Conservation (phyloP, 2,888 invertebrate species). For the Nipponacmea schrenckii region DNA sequence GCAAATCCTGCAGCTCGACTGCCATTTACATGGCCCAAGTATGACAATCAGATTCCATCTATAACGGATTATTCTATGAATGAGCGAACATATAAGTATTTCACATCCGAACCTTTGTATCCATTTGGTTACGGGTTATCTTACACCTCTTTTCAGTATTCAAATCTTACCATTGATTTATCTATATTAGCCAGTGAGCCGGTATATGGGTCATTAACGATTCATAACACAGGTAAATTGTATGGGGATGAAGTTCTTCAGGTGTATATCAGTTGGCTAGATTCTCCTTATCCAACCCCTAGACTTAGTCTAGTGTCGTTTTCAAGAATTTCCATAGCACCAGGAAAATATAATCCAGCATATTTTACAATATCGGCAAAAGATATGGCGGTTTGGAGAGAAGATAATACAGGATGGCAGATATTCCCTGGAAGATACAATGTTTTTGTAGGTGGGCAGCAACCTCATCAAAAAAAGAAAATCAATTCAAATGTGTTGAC, state of each 20-base stretch:
- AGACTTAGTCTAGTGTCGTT: not conserved
- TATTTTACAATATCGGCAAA: not conserved
- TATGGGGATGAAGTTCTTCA: conserved; percentile 55
- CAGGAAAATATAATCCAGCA: not conserved
- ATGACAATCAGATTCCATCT: conserved; percentile 28
- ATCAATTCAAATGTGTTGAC: not conserved
- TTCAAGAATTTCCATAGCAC: not conserved
- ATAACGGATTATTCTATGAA: conserved; percentile 51
- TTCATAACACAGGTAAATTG: conserved; percentile 49
- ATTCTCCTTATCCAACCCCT: not conserved
- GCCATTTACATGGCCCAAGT: not conserved
- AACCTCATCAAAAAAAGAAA: not conserved
- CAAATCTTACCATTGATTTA: conserved; percentile 21
- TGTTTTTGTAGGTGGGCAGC: not conserved
- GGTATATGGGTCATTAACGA: conserved; percentile 36
- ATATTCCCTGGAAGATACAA: not conserved
- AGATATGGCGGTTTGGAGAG: conserved; percentile 1
- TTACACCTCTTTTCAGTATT: conserved; percentile 39
- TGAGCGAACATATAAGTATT: conserved; percentile 57
- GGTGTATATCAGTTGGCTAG: not conserved
- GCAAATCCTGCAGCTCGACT: not conserved
- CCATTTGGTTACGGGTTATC: conserved; percentile 49
- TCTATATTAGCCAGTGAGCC: conserved; percentile 41
- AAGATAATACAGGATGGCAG: not conserved
- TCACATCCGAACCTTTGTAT: conserved; percentile 42